Percentiles rank a stretch among this genome's conserved stretches.
Conservation (phyloP, 2,888 invertebrate species). For the Chalcosyrphus nemorum region DNA sequence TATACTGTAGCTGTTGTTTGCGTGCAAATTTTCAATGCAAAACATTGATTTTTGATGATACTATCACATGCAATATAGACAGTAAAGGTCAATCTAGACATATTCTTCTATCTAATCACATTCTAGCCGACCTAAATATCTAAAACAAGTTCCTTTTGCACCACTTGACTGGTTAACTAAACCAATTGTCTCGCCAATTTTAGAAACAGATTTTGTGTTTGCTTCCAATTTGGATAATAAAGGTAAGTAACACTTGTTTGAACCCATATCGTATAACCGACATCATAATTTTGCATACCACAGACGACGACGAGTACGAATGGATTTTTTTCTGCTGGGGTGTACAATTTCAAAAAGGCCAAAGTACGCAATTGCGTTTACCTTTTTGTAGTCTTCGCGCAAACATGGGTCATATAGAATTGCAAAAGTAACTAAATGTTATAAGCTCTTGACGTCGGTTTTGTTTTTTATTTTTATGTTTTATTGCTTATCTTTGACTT, state of each 20-base stretch:
- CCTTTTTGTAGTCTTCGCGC: slow-evolving; percentile 6
- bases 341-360: slow-evolving; percentile 65
- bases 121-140: background rate
- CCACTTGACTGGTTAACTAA: background rate
- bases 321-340: slow-evolving; percentile 39
- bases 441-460: slow-evolving; percentile 14
- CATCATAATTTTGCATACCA: background rate
- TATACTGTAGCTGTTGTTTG: background rate
- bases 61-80: background rate
- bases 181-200: background rate
- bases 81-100: background rate
- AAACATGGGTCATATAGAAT: slow-evolving; percentile 19
- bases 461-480: background rate
- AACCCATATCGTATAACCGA: slow-evolving; percentile 1
- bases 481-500: background rate
- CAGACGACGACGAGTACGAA: background rate
- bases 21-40: slow-evolving; percentile 14
- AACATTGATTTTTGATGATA: background rate
- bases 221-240: slow-evolving; percentile 3
- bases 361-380: slow-evolving; percentile 68
- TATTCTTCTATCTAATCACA: too few species aligned
- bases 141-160: background rate
- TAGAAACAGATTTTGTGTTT: background rate
- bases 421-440: slow-evolving; percentile 36
- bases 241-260: slow-evolving; percentile 26